Percentiles rank a stretch among this genome's conserved stretches.
Conservation (phyloP, 2,888 invertebrate species). For the Endomychus coccineus region DNA sequence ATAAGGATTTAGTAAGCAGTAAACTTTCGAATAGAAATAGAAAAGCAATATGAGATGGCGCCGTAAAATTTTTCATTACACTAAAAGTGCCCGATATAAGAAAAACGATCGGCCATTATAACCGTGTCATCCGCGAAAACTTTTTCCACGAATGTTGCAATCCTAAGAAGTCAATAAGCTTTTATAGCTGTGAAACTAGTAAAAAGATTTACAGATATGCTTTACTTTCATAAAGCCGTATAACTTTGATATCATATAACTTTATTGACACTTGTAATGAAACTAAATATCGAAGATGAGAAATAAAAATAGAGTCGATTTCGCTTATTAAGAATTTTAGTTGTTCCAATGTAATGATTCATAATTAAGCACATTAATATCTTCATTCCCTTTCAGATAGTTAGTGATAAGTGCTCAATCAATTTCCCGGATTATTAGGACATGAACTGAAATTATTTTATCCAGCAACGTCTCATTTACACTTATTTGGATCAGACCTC, state of each 20-base stretch:
- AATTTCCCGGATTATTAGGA: too few relatives aligned
- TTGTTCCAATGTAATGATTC: too few relatives aligned
- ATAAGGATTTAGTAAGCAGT: constrained; percentile 15
- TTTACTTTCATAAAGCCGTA: constrained; percentile 16
- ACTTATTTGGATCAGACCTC: too few relatives aligned
- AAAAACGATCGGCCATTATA: constrained; percentile 34
- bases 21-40: constrained; percentile 16
- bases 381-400: too few relatives aligned
- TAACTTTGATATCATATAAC: constrained; percentile 14
- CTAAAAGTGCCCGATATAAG: constrained; percentile 30
- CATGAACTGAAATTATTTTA: too few relatives aligned
- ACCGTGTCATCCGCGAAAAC: constrained; percentile 31
- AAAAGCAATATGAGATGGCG: constrained; percentile 13
- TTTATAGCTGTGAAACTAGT: constrained; percentile 14
- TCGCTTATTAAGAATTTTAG: too few relatives aligned
- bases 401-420: too few relatives aligned
- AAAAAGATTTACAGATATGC: constrained; percentile 16
- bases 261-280: constrained; percentile 15
- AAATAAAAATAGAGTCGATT: too few relatives aligned
- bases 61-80: constrained; percentile 31
- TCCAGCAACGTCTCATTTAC: too few relatives aligned
- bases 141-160: constrained; percentile 24
- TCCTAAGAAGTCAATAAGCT: constrained; percentile 23
- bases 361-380: too few relatives aligned
- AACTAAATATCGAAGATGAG: constrained; percentile 16